Evolutionary conservation across 2,888 invertebrate species (phyloP).

Genomic region (Molorchus minor): DNA sequence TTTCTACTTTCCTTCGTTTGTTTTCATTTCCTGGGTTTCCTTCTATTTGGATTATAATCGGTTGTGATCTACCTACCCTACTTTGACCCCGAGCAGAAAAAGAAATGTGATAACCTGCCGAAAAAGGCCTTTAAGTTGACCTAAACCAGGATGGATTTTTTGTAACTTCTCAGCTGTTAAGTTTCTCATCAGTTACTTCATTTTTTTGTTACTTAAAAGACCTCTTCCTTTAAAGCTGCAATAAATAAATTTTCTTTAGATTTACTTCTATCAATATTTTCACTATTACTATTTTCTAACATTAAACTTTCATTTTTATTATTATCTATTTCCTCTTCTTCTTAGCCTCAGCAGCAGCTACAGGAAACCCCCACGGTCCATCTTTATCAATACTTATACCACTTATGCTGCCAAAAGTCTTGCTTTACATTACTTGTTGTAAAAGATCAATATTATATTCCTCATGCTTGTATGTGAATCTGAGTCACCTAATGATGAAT

Average conservation of each 20-base stretch:
- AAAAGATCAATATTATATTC: constrained; percentile 47
- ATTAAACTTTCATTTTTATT: too few species aligned
- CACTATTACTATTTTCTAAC: too few species aligned
- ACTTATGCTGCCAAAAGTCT: constrained; percentile 59
- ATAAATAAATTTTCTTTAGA: constrained; percentile 40
- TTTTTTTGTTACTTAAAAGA: constrained; percentile 27
- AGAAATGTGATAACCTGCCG: too few species aligned
- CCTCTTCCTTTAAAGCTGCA: constrained; percentile 37
- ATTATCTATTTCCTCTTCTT: constrained; percentile 40
- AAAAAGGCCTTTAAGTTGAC: constrained; percentile 79
- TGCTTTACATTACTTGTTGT: constrained; percentile 42
- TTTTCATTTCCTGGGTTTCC: constrained; percentile 63
- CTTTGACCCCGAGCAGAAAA: constrained; percentile 76
- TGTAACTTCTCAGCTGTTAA: constrained; percentile 37
- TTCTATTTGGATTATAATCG: constrained; percentile 63
- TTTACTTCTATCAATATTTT: too few species aligned
- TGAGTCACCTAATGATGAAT: constrained; percentile 51
- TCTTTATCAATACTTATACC: constrained; percentile 61
- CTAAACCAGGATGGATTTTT: constrained; percentile 59
- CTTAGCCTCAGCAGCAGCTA: too few species aligned
- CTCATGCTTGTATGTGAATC: constrained; percentile 45
- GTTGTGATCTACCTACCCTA: constrained; percentile 63
- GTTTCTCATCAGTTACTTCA: constrained; percentile 39
- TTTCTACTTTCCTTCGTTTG: too few species aligned
- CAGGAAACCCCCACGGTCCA: constrained; percentile 70